Conservation (phyloP, 1,140 invertebrate genomes). For the Drosophila mayri region DNA sequence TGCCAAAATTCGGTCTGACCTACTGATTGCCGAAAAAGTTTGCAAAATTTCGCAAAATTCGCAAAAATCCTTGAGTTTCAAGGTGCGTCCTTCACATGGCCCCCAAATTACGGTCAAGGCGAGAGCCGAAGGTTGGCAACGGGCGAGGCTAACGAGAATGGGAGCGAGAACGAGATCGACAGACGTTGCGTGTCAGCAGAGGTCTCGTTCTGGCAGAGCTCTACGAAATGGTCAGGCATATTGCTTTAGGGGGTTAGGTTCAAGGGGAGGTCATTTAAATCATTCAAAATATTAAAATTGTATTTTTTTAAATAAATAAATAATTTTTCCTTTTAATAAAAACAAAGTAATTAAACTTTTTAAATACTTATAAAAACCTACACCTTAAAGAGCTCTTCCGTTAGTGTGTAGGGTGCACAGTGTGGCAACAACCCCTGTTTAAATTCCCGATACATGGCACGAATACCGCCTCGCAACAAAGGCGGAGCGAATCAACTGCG, state of each 20-base stretch:
- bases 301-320: background rate
- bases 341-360: background rate
- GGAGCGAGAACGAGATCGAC: constrained; percentile 51
- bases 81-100: constrained; percentile 81
- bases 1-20: constrained; percentile 67
- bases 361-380: background rate
- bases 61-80: constrained; percentile 79
- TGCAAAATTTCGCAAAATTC: constrained; percentile 76
- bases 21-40: constrained; percentile 65
- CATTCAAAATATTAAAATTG: background rate
- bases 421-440: background rate
- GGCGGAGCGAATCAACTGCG: constrained; percentile 39
- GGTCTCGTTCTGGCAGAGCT: constrained; percentile 48
- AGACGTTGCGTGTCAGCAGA: constrained; percentile 36
- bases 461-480: constrained; percentile 52
- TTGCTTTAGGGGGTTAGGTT: background rate
- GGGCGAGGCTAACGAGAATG: constrained; percentile 36
- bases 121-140: constrained; percentile 54
- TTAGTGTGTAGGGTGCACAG: constrained; percentile 22
- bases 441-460: constrained; percentile 9
- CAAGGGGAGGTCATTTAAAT: background rate
- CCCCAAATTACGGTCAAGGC: constrained; percentile 80
- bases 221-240: constrained; percentile 24
- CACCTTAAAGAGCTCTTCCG: background rate
- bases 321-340: background rate